Conservation (phyloP, 2,888 invertebrate species). For the Ditylenchus weischeri region DNA sequence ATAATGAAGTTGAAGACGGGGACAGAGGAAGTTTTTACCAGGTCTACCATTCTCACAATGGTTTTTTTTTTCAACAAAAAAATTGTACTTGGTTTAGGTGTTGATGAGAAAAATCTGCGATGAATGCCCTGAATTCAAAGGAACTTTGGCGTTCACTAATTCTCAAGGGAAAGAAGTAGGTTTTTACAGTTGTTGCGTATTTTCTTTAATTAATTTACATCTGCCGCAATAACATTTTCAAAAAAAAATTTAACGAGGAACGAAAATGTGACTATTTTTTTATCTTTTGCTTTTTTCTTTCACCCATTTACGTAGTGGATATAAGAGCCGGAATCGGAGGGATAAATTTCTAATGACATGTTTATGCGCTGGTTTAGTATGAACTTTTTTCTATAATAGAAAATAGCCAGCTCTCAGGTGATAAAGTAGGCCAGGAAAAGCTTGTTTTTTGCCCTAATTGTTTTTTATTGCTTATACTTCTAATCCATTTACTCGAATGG, state of each 20-base stretch:
- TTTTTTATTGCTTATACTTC: slow-evolving; percentile 1
- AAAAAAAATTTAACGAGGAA: neutral
- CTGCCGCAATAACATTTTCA: neutral
- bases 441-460: too few species aligned
- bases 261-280: neutral
- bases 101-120: neutral
- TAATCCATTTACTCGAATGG: neutral
- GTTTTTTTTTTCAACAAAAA: too few species aligned
- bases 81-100: neutral
- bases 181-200: neutral
- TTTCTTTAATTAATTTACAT: neutral
- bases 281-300: too few species aligned
- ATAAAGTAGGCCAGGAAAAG: too few species aligned
- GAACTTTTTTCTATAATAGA: too few species aligned
- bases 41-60: too few species aligned
- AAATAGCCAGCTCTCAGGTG: too few species aligned
- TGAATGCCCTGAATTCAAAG: slow-evolving; percentile 47
- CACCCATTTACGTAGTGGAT: too few species aligned
- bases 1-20: slow-evolving; percentile 49
- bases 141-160: slow-evolving; percentile 54
- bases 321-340: too few species aligned
- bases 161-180: slow-evolving; percentile 49
- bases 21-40: too few species aligned
- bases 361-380: too few species aligned
- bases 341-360: too few species aligned